These are phyloP conservation scores for Halcyon senegalensis DNA, from an alignment of 2,113 vertebrate genomes.

Conservation along the genomic window DNA sequence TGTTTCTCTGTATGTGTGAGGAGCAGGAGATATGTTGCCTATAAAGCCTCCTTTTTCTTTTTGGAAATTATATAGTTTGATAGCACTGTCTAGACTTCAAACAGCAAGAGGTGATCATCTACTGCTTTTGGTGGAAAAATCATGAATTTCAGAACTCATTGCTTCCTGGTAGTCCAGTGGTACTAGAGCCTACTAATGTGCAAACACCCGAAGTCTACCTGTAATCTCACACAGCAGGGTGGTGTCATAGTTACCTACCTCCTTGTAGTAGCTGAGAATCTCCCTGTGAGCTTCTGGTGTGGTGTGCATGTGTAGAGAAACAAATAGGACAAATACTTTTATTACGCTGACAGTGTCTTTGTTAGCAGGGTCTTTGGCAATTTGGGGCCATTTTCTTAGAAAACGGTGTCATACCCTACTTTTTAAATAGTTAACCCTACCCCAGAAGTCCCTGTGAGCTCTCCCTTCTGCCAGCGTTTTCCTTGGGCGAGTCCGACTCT, in stretches of 20 bases:
- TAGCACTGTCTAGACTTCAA: neutral
- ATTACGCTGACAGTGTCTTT: neutral
- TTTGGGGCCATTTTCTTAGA: neutral
- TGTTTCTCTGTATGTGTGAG: neutral
- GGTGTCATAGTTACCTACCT: neutral
- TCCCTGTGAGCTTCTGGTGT: neutral
- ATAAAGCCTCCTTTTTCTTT: neutral
- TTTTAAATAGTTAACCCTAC: neutral
- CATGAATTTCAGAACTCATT: neutral
- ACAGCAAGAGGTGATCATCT: neutral
- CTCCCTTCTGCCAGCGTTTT: neutral
- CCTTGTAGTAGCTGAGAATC: neutral
- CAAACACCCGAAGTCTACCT: neutral
- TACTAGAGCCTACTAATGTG: neutral
- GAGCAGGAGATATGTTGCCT: neutral
- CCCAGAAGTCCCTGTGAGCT: neutral
- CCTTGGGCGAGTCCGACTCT: neutral
- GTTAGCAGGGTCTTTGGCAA: neutral
- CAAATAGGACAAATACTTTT: neutral
- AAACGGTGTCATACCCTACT: neutral
- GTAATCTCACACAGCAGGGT: neutral
- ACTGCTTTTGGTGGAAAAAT: neutral
- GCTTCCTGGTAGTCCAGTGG: neutral
- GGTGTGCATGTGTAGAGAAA: neutral
- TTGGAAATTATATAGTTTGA: fast-evolving